Conservation (phyloP, 1,140 invertebrate genomes). For the Rhagoletis zephyria region DNA sequence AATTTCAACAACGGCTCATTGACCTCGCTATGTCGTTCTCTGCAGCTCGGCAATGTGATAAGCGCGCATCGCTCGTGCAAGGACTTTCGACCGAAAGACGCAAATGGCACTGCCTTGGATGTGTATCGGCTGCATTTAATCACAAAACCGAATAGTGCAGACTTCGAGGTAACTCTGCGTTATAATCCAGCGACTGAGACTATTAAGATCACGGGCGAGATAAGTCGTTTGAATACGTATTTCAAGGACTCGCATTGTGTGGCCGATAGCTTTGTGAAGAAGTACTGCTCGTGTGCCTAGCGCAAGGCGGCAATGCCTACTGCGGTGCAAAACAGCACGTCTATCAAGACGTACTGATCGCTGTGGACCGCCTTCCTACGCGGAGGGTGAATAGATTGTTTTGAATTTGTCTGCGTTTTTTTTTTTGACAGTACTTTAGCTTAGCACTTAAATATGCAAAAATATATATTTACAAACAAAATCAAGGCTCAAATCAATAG, state of each 20-base stretch:
- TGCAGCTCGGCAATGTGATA: constrained; percentile 59
- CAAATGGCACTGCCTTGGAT: constrained; percentile 27
- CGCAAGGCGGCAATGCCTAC: constrained; percentile 58
- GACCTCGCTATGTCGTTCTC: constrained; percentile 60
- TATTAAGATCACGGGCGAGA: constrained; percentile 69
- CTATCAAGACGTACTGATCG: neutral
- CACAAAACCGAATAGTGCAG: constrained; percentile 75
- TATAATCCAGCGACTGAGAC: constrained; percentile 66
- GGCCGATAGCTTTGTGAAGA: constrained; percentile 74
- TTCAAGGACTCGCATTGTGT: constrained; percentile 75
- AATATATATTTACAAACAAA: neutral
- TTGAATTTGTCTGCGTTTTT: neutral
- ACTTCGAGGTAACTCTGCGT: constrained; percentile 77
- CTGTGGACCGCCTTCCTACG: neutral
- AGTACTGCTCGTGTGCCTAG: constrained; percentile 75
- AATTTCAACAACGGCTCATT: constrained; percentile 64
- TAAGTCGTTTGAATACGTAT: constrained; percentile 79
- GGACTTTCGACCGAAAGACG: constrained; percentile 25
- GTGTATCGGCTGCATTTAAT: constrained; percentile 74
- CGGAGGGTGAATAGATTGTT: neutral
- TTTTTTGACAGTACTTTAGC: neutral
- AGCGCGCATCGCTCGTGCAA: constrained; percentile 62
- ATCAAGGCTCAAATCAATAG: too few species aligned
- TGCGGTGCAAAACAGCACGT: constrained; percentile 40
- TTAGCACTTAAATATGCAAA: neutral